phyloP scores from a whole-genome alignment of 2,797 vertebrate species.

The Poecilia wingei region DNA sequence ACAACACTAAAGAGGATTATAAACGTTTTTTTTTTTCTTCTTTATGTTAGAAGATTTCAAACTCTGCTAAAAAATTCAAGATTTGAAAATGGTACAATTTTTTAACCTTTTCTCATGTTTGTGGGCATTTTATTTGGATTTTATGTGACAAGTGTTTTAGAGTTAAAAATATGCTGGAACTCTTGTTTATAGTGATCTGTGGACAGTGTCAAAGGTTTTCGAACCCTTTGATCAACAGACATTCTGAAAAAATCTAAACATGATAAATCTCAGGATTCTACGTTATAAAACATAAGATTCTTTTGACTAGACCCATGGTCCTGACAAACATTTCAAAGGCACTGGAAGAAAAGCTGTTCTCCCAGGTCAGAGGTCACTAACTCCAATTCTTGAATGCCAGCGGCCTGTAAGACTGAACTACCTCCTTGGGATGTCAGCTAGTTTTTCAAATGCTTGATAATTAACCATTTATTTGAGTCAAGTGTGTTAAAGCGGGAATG shows the following conservation, averaged over 20 bases:
- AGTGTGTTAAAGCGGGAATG: not conserved
- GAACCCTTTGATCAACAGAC: not conserved
- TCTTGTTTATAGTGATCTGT: not conserved
- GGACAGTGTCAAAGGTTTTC: not conserved
- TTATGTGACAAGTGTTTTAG: no score
- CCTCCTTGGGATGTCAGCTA: not conserved
- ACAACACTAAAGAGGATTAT: not conserved
- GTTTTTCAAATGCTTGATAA: not conserved
- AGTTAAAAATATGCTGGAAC: not conserved
- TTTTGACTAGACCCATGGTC: not conserved
- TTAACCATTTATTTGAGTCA: not conserved
- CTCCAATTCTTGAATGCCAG: not conserved
- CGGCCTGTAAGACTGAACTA: not conserved
- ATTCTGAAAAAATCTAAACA: not conserved
- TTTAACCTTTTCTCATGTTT: not conserved
- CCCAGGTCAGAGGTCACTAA: not conserved
- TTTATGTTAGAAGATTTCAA: not conserved
- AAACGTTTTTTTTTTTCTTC: not conserved
- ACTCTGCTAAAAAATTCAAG: not conserved
- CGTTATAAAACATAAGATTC: not conserved
- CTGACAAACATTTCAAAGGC: not conserved
- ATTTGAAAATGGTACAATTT: not conserved
- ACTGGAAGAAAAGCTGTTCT: not conserved
- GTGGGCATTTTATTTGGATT: not conserved
- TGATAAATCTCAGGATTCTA: not conserved